These are phyloP conservation scores for Oryzias sinensis DNA, from an alignment of 2,797 vertebrate species.

Conservation along the genomic window DNA sequence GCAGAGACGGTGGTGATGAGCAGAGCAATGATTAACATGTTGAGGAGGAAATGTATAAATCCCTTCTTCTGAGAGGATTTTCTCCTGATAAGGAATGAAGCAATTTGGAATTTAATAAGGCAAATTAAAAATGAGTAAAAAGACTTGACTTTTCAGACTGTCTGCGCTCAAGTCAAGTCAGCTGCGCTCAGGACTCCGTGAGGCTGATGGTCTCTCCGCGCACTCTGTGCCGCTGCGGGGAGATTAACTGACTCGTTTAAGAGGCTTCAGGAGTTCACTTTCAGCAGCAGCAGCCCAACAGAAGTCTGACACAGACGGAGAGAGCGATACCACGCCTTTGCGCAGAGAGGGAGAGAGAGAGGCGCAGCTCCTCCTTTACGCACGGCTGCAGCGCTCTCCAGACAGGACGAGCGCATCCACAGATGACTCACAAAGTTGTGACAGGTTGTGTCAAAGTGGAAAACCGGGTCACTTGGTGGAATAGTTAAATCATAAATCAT, in stretches of 20 bases:
- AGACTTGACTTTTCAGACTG: background rate
- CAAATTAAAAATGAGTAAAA: slow-evolving; percentile 12
- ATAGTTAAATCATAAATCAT: no score
- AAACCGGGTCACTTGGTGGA: no score
- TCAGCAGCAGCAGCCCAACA: slow-evolving; percentile 44
- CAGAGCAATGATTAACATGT: slow-evolving; percentile 43
- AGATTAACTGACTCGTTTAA: slow-evolving; percentile 25
- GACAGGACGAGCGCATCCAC: background rate
- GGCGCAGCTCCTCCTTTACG: slow-evolving; percentile 1
- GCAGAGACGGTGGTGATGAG: slow-evolving; percentile 47
- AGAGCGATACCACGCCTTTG: slow-evolving; percentile 43
- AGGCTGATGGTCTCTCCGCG: slow-evolving; percentile 10
- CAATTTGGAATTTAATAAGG: background rate
- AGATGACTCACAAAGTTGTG: background rate
- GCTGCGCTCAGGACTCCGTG: background rate
- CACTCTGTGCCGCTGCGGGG: slow-evolving; percentile 18
- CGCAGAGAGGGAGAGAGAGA: slow-evolving; percentile 16
- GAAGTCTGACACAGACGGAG: slow-evolving; percentile 23
- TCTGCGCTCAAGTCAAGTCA: slow-evolving; percentile 10
- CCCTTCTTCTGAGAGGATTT: slow-evolving; percentile 53
- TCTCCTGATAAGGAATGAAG: background rate
- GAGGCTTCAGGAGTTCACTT: slow-evolving; percentile 13
- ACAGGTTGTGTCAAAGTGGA: rapidly evolving
- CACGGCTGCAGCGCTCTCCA: slow-evolving; percentile 1
- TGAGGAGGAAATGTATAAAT: slow-evolving; percentile 44